Evolutionary conservation across 2,797 vertebrate species (phyloP).

Genomic region (Hyperoplus lanceolatus): DNA sequence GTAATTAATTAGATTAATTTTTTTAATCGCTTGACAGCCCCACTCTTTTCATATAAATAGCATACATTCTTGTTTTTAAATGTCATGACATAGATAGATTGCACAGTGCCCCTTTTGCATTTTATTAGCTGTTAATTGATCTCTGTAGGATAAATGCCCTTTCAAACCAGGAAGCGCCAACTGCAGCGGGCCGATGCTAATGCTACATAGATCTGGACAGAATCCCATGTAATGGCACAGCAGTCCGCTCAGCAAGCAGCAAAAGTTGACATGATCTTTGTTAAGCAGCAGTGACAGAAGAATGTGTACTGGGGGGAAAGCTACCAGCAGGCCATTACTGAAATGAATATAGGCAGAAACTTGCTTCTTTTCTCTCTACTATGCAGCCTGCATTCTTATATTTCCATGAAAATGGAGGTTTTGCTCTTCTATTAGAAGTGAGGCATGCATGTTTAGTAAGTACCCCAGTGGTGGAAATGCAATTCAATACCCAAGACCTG

Average conservation of each 20-base stretch:
- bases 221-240: conserved; percentile 16
- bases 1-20: too few species aligned
- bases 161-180: conserved; percentile 1
- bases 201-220: conserved; percentile 10
- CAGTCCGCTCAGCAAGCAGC: conserved; percentile 16
- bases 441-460: conserved; percentile 19
- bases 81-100: not conserved
- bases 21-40: too few species aligned
- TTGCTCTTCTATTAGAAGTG: conserved; percentile 15
- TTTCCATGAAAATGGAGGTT: not conserved
- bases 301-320: conserved; percentile 11
- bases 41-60: conserved; percentile 4
- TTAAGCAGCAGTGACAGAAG: conserved; percentile 29
- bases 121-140: conserved; percentile 36
- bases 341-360: conserved; percentile 14
- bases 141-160: conserved; percentile 1
- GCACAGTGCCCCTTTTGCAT: not conserved
- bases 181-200: conserved; percentile 4
- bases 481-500: not conserved
- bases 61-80: conserved; percentile 12
- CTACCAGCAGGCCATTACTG: conserved; percentile 3
- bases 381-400: not conserved
- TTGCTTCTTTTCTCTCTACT: conserved; percentile 3
- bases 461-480: not conserved
- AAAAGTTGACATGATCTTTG: conserved; percentile 25